A percentile compares a stretch with the other conserved stretches of the same genome.
phyloP scores from a whole-genome alignment of 2,113 vertebrate species.

The Chelonoidis abingdonii region DNA sequence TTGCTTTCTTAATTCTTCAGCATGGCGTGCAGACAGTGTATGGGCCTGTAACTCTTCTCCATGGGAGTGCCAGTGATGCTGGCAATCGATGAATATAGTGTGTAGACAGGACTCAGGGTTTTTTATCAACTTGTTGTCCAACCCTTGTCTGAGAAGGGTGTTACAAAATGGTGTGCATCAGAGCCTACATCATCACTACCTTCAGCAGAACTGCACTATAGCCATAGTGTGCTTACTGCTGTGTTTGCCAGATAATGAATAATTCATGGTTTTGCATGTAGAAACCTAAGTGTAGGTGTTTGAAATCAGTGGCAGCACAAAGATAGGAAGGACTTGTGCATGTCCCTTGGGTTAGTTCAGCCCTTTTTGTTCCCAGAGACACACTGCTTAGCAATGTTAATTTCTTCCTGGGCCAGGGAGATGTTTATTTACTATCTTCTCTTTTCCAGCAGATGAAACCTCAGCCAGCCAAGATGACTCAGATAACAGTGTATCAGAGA shows the following conservation, averaged over 20 bases:
- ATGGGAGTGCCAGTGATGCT: not conserved
- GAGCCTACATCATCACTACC: not conserved
- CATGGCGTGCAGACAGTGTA: not conserved
- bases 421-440: not conserved
- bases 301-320: not conserved
- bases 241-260: not conserved
- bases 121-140: not conserved
- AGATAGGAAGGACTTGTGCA: not conserved
- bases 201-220: not conserved
- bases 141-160: not conserved
- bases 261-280: not conserved
- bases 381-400: not conserved
- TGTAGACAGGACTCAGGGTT: not conserved
- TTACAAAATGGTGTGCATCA: not conserved
- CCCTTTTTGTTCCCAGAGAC: too few species aligned
- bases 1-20: not conserved
- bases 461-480: slow-evolving; percentile 94
- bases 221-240: not conserved
- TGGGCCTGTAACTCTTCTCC: not conserved
- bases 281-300: not conserved
- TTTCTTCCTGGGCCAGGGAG: not conserved
- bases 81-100: not conserved
- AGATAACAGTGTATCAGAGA: slow-evolving; percentile 95
- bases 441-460: slow-evolving; percentile 83
- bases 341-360: not conserved